Evolutionary conservation across 1,140 invertebrate genomes (phyloP).

Genomic region (Danaus plexippus): DNA sequence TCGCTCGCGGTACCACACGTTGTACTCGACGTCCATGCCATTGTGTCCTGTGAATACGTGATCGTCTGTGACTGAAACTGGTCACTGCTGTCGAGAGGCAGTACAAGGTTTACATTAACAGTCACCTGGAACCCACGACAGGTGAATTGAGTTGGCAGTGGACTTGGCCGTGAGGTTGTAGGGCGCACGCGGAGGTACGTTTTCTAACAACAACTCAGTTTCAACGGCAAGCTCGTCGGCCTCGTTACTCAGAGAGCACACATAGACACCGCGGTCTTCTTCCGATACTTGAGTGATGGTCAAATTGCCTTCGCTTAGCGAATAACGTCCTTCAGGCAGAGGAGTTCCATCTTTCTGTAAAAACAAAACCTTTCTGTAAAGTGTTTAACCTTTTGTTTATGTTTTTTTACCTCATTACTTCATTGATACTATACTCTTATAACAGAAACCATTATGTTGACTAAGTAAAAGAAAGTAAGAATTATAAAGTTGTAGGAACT

Average conservation of each 20-base stretch:
- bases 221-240: constrained; percentile 90
- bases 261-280: constrained; percentile 91
- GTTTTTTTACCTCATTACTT: background rate
- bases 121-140: constrained; percentile 85
- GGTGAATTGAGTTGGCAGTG: constrained; percentile 82
- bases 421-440: background rate
- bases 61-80: background rate
- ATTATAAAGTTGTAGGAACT: background rate
- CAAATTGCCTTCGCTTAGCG: constrained; percentile 86
- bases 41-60: constrained; percentile 75
- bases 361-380: background rate
- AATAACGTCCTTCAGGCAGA: constrained; percentile 79
- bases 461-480: background rate
- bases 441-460: background rate
- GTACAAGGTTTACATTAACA: background rate
- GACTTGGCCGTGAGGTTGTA: constrained; percentile 89
- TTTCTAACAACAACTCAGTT: constrained; percentile 90
- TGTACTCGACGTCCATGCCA: constrained; percentile 86
- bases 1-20: constrained; percentile 84
- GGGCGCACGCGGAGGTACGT: constrained; percentile 90
- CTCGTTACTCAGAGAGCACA: constrained; percentile 93
- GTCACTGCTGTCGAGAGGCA: background rate
- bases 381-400: background rate
- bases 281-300: constrained; percentile 87
- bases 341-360: constrained; percentile 82